Evolutionary conservation across 2,888 invertebrate species (phyloP).

Genomic region (Nesidiocoris tenuis): DNA sequence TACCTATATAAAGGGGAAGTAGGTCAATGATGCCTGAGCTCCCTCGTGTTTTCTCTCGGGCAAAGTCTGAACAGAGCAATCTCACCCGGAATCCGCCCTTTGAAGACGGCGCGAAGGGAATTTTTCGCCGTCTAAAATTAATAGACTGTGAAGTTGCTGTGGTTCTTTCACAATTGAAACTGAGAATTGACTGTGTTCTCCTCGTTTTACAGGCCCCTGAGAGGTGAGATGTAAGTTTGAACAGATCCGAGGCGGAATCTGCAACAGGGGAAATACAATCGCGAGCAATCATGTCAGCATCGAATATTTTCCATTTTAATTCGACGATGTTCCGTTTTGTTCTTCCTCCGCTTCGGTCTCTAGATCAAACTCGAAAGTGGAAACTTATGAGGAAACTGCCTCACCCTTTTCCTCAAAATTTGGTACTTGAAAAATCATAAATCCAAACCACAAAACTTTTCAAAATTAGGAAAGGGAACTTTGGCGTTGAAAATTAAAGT

Average conservation of each 20-base stretch:
- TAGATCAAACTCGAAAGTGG: too few relatives aligned
- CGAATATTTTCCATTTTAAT: neutral
- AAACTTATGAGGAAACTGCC: too few relatives aligned
- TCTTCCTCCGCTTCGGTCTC: too few relatives aligned
- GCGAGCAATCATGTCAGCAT: neutral
- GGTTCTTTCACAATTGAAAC: neutral
- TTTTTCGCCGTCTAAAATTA: neutral
- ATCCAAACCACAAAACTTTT: too few relatives aligned
- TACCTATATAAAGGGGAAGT: too few relatives aligned
- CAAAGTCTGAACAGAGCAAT: neutral
- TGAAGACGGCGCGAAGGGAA: neutral
- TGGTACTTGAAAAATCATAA: too few relatives aligned
- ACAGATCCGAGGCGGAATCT: conserved; percentile 2
- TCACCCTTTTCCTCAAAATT: too few relatives aligned
- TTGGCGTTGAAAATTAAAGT: too few relatives aligned
- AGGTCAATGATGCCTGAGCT: too few relatives aligned
- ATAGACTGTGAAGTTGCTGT: neutral
- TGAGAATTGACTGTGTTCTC: neutral
- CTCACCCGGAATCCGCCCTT: too few relatives aligned
- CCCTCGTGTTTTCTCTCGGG: neutral
- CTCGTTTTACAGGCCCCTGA: neutral
- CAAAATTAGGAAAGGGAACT: too few relatives aligned
- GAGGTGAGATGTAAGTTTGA: conserved; percentile 3
- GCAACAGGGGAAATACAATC: conserved; percentile 6
- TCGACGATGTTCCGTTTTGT: neutral